Evolutionary conservation across 2,888 invertebrate genomes (phyloP), one percentile per base, ranked within the genome.

Genomic region (Apamea monoglypha): DNA sequence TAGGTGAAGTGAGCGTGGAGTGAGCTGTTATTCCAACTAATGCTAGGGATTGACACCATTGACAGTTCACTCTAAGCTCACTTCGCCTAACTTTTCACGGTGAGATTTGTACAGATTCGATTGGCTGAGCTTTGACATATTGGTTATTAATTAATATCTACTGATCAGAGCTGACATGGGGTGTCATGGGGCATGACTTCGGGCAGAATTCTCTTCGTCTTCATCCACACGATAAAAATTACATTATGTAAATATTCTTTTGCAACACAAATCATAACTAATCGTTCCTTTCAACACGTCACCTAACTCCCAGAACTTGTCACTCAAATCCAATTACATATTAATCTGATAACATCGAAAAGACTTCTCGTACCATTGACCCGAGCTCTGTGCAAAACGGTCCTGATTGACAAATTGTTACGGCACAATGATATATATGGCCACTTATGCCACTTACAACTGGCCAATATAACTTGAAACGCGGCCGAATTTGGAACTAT

Each of bases 381-480:
- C 71, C 72, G 64, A 32, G 69, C 25, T 70, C 61, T 66, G 66
- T 63, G 50, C 74, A 76, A 83, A 80, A 73, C 67, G 71, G 44
- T 75, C 56, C 72, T 70, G 81, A 87, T 85, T 89, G 92, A 91
- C 90, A 91, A 90, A 91, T 92, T 85, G 82, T 89, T 85, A 78
- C 64, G 81, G 83, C 85, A 81, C 81, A 75, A 82, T 89, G 90
- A 91, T 88, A 82, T 88, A 82, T 82, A 91, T 88, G 44, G 66
- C 47, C 71, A 59, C 66, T 66, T 56, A 56, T 47, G 44, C 66
- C 73, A 67, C 56, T 81, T 76, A 81, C 77, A 71, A 2, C 5
- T 5, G 25, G 10, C 76, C 73, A 61, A 25, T 73, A 59, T 67
- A 78, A 44, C 16, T 40, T 64, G 75, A 69, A 36, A 64, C 8